Conservation (phyloP, 1,140 invertebrate species). For the Drosophila mojavensis region DNA sequence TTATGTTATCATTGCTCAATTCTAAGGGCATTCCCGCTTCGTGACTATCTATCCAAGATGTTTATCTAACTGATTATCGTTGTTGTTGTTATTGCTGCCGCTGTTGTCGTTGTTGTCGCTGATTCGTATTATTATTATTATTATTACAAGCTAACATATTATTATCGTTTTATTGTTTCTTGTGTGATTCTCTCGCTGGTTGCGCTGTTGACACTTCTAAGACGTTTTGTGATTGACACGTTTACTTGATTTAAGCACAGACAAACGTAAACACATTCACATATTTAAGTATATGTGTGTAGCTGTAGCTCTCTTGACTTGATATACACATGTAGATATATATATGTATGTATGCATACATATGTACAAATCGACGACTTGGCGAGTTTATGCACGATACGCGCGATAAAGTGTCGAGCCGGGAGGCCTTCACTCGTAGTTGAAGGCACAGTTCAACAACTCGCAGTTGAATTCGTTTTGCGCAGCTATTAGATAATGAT, state of each 20-base stretch:
- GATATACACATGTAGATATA: background rate
- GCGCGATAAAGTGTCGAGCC: conserved; percentile 30
- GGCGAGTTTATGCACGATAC: conserved; percentile 45
- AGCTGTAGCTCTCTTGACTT: conserved; percentile 2
- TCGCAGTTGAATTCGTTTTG: conserved; percentile 39
- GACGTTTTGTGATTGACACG: conserved; percentile 47
- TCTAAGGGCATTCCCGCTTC: conserved; percentile 12
- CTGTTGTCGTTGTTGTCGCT: background rate
- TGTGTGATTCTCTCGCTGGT: conserved; percentile 13
- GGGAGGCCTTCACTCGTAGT: conserved; percentile 35
- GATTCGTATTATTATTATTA: conserved; percentile 25
- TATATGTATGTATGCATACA: background rate
- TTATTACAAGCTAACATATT: conserved; percentile 22
- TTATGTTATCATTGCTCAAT: background rate
- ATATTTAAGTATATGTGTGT: background rate
- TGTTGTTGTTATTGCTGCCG: conserved; percentile 1
- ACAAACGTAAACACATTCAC: conserved; percentile 13
- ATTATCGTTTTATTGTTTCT: conserved; percentile 37
- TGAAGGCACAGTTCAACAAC: conserved; percentile 49
- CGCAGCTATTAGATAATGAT: conserved; percentile 46
- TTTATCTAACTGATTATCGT: conserved; percentile 31
- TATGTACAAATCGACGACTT: conserved; percentile 25
- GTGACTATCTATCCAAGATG: conserved; percentile 3
- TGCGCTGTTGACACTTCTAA: conserved; percentile 39
- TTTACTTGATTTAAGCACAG: conserved; percentile 48